Percentiles rank a stretch among this genome's conserved stretches.
Evolutionary conservation across 2,888 invertebrate genomes (phyloP).

Genomic region (Phragmatobia fuliginosa): DNA sequence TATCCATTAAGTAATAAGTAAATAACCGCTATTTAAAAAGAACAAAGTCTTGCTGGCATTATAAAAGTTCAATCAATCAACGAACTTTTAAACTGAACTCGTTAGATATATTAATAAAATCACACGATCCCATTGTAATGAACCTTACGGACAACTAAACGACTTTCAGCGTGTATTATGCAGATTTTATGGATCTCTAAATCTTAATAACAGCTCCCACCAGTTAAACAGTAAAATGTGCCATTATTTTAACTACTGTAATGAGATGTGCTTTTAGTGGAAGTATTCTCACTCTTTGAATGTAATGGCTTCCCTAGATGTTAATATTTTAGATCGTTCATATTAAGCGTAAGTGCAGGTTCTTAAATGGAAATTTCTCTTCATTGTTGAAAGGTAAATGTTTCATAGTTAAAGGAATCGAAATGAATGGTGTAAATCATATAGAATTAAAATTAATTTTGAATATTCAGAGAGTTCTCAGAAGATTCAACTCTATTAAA

Average conservation of each 20-base stretch:
- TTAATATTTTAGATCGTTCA: conserved; percentile 2
- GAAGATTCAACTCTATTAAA: no score
- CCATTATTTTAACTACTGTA: conserved; percentile 21
- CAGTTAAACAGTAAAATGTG: conserved; percentile 9
- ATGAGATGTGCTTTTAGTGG: conserved; percentile 20
- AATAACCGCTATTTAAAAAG: neutral
- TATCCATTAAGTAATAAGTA: neutral
- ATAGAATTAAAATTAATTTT: neutral
- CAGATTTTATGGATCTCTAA: conserved; percentile 20
- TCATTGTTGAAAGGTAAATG: neutral
- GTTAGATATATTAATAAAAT: conserved; percentile 1
- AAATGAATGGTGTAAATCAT: neutral
- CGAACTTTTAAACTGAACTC: neutral
- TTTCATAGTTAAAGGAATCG: neutral
- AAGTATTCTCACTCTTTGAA: conserved; percentile 3
- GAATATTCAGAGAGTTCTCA: no score
- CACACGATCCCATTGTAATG: neutral
- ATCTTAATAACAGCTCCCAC: conserved; percentile 7
- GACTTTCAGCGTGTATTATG: conserved; percentile 20
- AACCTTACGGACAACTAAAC: conserved; percentile 8
- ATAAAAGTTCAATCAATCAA: neutral
- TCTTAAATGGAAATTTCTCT: neutral
- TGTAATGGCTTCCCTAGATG: conserved; percentile 2
- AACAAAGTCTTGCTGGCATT: neutral
- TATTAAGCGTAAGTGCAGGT: conserved; percentile 3